Evolutionary conservation across 2,113 vertebrate species (phyloP), one percentile per base, ranked within the genome.

Genomic region (Tichodroma muraria): DNA sequence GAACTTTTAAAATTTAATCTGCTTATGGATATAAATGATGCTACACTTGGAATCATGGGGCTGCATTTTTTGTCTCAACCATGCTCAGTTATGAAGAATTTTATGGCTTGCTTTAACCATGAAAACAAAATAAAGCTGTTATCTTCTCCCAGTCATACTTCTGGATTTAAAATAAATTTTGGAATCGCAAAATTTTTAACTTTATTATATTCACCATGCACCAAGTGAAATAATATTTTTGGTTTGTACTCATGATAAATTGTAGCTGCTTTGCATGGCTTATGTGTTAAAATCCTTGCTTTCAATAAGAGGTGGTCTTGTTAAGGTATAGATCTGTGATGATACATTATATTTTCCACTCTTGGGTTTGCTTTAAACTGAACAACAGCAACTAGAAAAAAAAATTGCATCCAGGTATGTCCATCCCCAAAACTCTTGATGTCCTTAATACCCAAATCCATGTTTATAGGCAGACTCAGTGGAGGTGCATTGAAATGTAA

Each of bases 71-170:
- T 76, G 35, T 77, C 73, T 78, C n/a, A 42, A 59, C 59, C 15
- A 24, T 9, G 18, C 66, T 84, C 73, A 85, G 68, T 90, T 90
- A 78, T 85, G 72, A 95, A 93, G 77, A 89, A 90, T 93, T 94
- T 96, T 94, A 96, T 88, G 85, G 63, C 86, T 90, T 94, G 66
- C 85, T 88, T 93, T 95, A 90, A 92, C 95, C 78, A 60, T 42
- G 93, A 94, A 97, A 97, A 96, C 75, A 92, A 96, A 97, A 95
- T 94, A 96, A 97, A 97, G 81, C 81, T 93, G 54, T 86, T 95
- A 94, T 88, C 81, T 89, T 95, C 90, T 96, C 73, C 76, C 15
- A 75, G 31, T 61, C 2, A 9, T 64, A 65, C 28, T 88, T 84
- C 4, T 84, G 83, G 33, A 50, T 65, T 70, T 56, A 88, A 92